Percentiles rank a stretch among this genome's conserved stretches.
Conservation (phyloP, 2,113 vertebrate genomes). For the Podocnemis expansa region DNA sequence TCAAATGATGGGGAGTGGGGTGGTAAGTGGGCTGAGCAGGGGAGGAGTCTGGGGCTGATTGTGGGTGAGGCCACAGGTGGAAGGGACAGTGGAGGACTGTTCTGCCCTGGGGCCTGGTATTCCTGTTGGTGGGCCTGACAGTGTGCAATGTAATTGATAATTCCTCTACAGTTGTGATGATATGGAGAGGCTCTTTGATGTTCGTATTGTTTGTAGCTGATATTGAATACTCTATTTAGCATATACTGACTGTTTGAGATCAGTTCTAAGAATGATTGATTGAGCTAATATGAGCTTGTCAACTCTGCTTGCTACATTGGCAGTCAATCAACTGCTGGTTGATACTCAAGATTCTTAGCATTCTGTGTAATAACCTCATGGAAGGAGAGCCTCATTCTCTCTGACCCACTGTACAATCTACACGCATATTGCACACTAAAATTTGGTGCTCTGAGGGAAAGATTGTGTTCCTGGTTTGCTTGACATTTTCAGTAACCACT, state of each 20-base stretch:
- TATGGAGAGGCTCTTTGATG: neutral
- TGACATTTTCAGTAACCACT: neutral
- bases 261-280: neutral
- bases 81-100: too few relatives aligned
- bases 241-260: neutral
- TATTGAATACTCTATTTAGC: neutral
- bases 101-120: too few relatives aligned
- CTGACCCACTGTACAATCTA: neutral
- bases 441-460: neutral
- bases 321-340: fast-evolving
- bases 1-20: too few relatives aligned
- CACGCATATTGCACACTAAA: neutral
- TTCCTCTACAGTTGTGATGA: neutral
- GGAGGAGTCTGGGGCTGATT: too few relatives aligned
- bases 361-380: neutral
- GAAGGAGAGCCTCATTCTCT: neutral
- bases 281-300: neutral
- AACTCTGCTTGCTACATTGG: fast-evolving
- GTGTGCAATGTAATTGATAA: neutral
- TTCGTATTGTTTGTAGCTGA: neutral
- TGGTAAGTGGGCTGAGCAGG: too few relatives aligned
- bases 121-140: neutral
- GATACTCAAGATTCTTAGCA: neutral
- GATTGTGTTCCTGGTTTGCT: neutral
- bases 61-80: too few relatives aligned